Percentiles rank a stretch among this genome's conserved stretches.
These are phyloP conservation scores for Plagodis pulveraria DNA, from an alignment of 2,888 invertebrate genomes.

Conservation along the genomic window DNA sequence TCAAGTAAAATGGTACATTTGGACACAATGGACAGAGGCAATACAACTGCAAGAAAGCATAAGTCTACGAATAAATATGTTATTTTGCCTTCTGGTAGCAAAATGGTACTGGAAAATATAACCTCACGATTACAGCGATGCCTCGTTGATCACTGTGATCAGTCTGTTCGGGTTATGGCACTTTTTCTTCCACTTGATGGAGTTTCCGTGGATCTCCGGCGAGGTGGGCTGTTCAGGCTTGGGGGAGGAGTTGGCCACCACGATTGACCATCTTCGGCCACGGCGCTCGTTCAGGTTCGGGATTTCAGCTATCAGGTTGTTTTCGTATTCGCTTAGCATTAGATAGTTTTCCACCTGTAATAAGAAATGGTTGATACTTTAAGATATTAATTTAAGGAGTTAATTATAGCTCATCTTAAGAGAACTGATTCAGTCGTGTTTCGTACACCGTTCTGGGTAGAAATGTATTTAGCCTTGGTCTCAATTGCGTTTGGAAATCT, in stretches of 20 bases:
- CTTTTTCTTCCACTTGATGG: constrained; percentile 79
- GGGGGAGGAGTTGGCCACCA: constrained; percentile 73
- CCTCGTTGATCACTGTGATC: constrained; percentile 92
- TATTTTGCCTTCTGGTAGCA: neutral
- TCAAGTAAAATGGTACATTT: too few relatives aligned
- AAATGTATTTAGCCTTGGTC: too few relatives aligned
- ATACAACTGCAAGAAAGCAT: too few relatives aligned
- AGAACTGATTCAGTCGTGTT: too few relatives aligned
- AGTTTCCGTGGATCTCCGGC: constrained; percentile 70
- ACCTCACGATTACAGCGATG: constrained; percentile 78
- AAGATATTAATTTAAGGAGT: too few relatives aligned
- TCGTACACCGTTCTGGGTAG: too few relatives aligned
- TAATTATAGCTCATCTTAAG: too few relatives aligned
- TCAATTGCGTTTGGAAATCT: too few relatives aligned
- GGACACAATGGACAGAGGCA: too few relatives aligned
- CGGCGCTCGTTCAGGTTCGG: constrained; percentile 90
- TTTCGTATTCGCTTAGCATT: constrained; percentile 94
- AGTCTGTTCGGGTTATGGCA: constrained; percentile 86
- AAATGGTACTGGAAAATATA: constrained; percentile 11
- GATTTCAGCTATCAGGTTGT: constrained; percentile 92
- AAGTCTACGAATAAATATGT: too few relatives aligned
- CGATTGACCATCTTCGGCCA: constrained; percentile 89
- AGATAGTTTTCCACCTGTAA: constrained; percentile 91
- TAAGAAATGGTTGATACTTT: too few relatives aligned
- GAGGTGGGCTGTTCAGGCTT: constrained; percentile 64